A percentile compares a stretch with the other conserved stretches of the same genome.
Evolutionary conservation across 2,797 vertebrate species (phyloP).

Genomic region (Hoplostethus atlanticus): DNA sequence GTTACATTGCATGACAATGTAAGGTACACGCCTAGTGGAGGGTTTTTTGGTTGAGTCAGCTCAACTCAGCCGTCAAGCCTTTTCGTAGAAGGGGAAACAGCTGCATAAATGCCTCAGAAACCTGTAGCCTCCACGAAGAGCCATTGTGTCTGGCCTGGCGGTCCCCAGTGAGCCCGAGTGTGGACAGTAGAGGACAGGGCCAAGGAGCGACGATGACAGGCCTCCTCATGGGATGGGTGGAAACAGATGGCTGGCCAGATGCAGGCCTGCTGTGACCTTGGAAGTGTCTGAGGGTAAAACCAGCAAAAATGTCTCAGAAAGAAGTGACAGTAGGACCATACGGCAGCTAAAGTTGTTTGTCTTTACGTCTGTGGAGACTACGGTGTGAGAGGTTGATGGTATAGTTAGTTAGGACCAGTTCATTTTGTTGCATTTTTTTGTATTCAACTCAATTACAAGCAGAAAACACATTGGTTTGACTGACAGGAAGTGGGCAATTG

Average conservation of each 20-base stretch:
- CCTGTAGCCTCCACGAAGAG: slow-evolving; percentile 22
- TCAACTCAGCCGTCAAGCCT: neutral
- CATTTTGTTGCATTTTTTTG: neutral
- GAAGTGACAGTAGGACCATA: slow-evolving; percentile 5
- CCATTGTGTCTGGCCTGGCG: slow-evolving; percentile 43
- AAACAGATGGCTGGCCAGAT: slow-evolving; percentile 85
- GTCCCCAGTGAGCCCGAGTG: slow-evolving; percentile 43
- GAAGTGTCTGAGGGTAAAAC: slow-evolving; percentile 54
- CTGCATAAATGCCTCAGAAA: slow-evolving; percentile 16
- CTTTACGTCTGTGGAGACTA: neutral
- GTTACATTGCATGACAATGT: neutral
- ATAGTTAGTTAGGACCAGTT: slow-evolving; percentile 2
- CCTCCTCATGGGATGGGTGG: slow-evolving; percentile 64
- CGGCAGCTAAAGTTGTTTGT: neutral
- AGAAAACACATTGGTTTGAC: too few relatives aligned
- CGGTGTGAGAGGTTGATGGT: neutral
- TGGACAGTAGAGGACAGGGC: slow-evolving; percentile 77
- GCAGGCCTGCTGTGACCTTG: slow-evolving; percentile 79
- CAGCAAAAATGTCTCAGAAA: slow-evolving; percentile 53
- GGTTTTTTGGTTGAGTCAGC: neutral
- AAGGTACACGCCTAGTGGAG: neutral
- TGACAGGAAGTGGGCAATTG: too few relatives aligned
- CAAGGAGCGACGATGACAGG: slow-evolving; percentile 67
- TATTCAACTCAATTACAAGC: neutral
- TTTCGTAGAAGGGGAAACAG: neutral